Percentiles rank a stretch among this genome's conserved stretches.
phyloP scores from a whole-genome alignment of 2,888 invertebrate species.

The Monopis laevigella region DNA sequence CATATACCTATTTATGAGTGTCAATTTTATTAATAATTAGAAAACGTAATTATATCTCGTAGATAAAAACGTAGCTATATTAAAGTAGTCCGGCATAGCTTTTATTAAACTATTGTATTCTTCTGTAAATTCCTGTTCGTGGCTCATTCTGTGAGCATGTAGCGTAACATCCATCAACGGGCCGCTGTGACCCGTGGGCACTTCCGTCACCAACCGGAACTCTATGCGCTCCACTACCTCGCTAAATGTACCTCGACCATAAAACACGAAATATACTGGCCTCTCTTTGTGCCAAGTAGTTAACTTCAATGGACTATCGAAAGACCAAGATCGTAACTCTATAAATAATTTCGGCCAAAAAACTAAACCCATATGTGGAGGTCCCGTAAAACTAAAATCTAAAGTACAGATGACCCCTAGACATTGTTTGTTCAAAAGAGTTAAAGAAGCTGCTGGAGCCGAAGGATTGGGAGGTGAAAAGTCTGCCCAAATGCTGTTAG shows the following conservation, averaged over 20 bases:
- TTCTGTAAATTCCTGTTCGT: constrained; percentile 14
- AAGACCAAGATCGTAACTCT: constrained; percentile 8
- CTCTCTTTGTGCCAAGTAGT: neutral
- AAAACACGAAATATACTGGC: constrained; percentile 13
- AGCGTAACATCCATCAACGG: constrained; percentile 12
- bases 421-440: neutral
- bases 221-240: neutral
- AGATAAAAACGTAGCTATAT: constrained; percentile 11
- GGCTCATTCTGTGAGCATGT: constrained; percentile 9
- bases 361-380: constrained; percentile 5
- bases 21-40: no score
- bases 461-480: constrained; percentile 4
- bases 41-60: constrained; percentile 14
- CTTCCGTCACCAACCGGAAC: constrained; percentile 3
- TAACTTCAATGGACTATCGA: neutral
- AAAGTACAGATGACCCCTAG: neutral
- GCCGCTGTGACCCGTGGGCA: neutral
- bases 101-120: constrained; percentile 2
- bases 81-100: constrained; percentile 15
- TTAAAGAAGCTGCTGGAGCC: constrained; percentile 1
- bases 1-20: no score
- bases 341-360: constrained; percentile 4
- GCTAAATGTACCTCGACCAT: constrained; percentile 4
- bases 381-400: constrained; percentile 9
- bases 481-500: constrained; percentile 12